Conservation (phyloP, 2,888 invertebrate species). For the Onthophagus sagittarius region DNA sequence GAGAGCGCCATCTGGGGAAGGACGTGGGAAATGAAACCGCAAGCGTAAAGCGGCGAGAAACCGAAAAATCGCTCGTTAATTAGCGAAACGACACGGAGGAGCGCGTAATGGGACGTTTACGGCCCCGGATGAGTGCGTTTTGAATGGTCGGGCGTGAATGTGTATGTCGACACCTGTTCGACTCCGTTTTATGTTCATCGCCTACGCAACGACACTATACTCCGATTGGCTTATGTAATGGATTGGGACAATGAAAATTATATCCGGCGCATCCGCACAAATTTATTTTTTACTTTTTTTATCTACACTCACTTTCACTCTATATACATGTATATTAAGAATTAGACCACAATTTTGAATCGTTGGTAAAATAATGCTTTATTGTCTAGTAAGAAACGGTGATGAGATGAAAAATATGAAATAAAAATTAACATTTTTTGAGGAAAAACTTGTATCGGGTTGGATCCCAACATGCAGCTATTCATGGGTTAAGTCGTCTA, state of each 20-base stretch:
- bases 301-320: too few relatives aligned
- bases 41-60: neutral
- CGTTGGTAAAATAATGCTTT: too few relatives aligned
- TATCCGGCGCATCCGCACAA: neutral
- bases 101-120: neutral
- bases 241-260: neutral
- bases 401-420: too few relatives aligned
- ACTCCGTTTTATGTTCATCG: slow-evolving; percentile 4
- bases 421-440: too few relatives aligned
- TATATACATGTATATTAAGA: too few relatives aligned
- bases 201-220: neutral
- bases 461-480: too few relatives aligned
- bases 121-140: neutral
- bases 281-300: too few relatives aligned
- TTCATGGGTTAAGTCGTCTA: too few relatives aligned
- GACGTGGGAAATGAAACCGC: neutral
- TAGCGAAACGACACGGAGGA: neutral
- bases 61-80: neutral
- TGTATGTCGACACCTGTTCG: slow-evolving; percentile 7
- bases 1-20: neutral
- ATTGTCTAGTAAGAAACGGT: too few relatives aligned
- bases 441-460: too few relatives aligned
- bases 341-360: too few relatives aligned
- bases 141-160: slow-evolving; percentile 1
- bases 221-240: slow-evolving; percentile 26